Evolutionary conservation across 2,888 invertebrate genomes (phyloP).

Genomic region (Drosophila aldrichi): DNA sequence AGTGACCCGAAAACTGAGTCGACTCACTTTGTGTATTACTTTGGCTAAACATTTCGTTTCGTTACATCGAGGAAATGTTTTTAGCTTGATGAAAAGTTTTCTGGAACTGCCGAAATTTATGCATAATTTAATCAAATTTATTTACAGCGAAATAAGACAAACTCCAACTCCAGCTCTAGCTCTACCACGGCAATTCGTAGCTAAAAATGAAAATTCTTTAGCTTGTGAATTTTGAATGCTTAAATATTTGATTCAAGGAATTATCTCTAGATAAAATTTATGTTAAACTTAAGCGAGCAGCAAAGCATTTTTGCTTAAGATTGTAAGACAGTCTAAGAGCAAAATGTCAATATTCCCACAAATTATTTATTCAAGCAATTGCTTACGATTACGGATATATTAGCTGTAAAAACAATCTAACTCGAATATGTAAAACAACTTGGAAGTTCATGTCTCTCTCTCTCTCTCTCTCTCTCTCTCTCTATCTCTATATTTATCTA

Average conservation of each 20-base stretch:
- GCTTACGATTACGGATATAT: no score
- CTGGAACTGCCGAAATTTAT: not conserved
- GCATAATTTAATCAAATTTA: not conserved
- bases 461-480: no score
- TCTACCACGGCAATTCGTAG: not conserved
- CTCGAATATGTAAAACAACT: no score
- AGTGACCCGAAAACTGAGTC: conserved; percentile 3
- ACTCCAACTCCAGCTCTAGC: not conserved
- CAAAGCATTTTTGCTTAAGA: no score
- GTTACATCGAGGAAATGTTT: not conserved
- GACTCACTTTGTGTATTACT: not conserved
- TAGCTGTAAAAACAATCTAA: no score
- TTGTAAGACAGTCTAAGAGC: no score
- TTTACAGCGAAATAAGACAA: not conserved
- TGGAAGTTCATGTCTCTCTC: not conserved
- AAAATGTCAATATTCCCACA: no score
- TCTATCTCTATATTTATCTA: not conserved
- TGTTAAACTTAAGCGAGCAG: not conserved
- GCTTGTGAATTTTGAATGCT: not conserved
- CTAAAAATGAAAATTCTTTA: not conserved
- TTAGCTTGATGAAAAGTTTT: not conserved
- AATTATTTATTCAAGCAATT: no score
- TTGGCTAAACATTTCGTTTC: not conserved
- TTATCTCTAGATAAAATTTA: not conserved
- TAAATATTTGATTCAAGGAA: not conserved